A percentile compares a stretch with the other conserved stretches of the same genome.
Evolutionary conservation across 2,797 vertebrate genomes (phyloP).

Genomic region (Micropoecilia bifurca): DNA sequence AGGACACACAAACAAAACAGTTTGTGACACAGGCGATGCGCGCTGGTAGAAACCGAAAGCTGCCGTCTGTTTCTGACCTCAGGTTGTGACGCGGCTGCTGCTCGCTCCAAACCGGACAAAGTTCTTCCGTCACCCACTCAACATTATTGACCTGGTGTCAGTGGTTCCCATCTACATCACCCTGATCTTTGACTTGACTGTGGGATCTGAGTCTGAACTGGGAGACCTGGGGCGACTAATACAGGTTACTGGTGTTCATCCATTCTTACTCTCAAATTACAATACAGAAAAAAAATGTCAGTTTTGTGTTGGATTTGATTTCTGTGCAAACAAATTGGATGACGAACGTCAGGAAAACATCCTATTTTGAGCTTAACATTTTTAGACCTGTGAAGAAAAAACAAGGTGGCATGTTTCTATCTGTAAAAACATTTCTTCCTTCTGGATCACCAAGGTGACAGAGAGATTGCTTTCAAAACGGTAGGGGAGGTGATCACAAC

Average conservation of each 20-base stretch:
- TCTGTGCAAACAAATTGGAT: neutral
- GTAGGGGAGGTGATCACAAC: neutral
- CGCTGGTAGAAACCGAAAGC: neutral
- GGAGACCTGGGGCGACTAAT: slow-evolving; percentile 91
- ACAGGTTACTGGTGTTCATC: slow-evolving; percentile 69
- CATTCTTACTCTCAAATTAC: neutral
- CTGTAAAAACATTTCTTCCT: neutral
- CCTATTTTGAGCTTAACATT: neutral
- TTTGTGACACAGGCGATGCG: neutral
- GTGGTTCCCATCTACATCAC: slow-evolving; percentile 95
- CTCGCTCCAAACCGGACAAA: slow-evolving; percentile 90
- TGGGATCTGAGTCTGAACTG: slow-evolving; percentile 85
- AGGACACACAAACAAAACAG: neutral
- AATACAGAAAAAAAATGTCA: neutral
- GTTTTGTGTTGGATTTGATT: neutral
- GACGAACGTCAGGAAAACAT: neutral
- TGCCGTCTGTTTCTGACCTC: slow-evolving; percentile 10
- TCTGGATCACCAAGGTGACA: neutral
- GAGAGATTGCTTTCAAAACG: neutral
- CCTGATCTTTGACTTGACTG: slow-evolving; percentile 84
- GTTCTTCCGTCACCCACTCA: slow-evolving; percentile 94
- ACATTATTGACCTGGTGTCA: slow-evolving; percentile 93
- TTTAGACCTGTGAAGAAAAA: neutral
- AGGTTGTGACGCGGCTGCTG: slow-evolving; percentile 89
- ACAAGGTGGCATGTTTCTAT: neutral